phyloP scores from a whole-genome alignment of 1,140 invertebrate genomes.

The Colletes latitarsis region DNA sequence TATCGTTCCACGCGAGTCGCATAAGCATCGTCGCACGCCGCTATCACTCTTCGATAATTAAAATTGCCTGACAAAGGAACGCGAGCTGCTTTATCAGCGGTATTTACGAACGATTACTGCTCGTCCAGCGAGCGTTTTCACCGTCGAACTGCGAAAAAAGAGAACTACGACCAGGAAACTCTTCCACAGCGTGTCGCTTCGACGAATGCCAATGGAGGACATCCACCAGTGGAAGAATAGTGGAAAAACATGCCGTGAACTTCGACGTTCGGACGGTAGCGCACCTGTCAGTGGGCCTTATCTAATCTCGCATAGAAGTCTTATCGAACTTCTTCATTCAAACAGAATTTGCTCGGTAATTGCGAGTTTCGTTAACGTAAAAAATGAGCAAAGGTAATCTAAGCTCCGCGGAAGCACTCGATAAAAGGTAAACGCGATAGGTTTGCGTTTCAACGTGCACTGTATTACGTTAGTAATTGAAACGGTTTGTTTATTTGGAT shows the following conservation, averaged over 20 bases:
- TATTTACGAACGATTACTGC: conserved; percentile 6
- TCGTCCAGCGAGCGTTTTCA: background rate
- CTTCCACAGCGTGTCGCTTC: background rate
- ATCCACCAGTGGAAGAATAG: too few species aligned
- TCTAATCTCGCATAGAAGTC: conserved; percentile 52
- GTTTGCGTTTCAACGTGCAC: background rate
- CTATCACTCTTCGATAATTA: conserved; percentile 37
- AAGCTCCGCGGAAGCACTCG: background rate
- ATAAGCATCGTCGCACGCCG: background rate
- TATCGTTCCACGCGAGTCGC: background rate
- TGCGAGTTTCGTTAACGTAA: background rate
- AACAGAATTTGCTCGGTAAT: conserved; percentile 37
- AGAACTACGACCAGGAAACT: background rate
- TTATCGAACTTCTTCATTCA: conserved; percentile 49
- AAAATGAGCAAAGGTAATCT: background rate
- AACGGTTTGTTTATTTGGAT: background rate
- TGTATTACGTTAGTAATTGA: background rate
- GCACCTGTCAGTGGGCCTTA: conserved; percentile 56
- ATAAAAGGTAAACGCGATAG: background rate
- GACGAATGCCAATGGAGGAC: too few species aligned
- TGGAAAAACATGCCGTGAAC: background rate
- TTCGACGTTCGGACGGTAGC: conserved; percentile 54
- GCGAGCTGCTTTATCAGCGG: background rate
- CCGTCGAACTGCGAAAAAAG: too few species aligned
- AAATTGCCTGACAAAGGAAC: conserved; percentile 25